Evolutionary conservation across 2,888 invertebrate species (phyloP), one percentile per base, ranked within the genome.

Genomic region (Oxytorus armatus): DNA sequence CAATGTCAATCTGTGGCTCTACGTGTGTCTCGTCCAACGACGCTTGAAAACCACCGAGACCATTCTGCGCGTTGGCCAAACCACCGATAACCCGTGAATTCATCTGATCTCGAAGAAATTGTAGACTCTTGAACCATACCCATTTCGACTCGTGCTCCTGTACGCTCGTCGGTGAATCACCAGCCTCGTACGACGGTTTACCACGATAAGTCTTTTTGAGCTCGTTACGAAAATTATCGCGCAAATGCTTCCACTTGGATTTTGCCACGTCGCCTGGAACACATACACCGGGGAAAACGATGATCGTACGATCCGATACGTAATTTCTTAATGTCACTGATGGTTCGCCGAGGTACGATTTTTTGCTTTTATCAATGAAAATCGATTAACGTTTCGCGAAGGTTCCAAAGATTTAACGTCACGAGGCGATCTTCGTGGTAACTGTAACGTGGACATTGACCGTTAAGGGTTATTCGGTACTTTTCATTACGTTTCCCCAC

Each of bases 61-160:
- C 85, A 39, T 86, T 85, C 36, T 87, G 88, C 16, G 86, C 78
- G 11, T 75, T 75, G 5, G 86, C 86, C 11, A 75, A 79, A 10
- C 82, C 83, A 59, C 82, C 83, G 74, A 88, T 88, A 51, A 88
- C 88, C 23, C 88, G 84, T 7, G 88, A 88, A 68, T 88, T 88
- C 88, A 88, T 88, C 79, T 88, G 88, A 73, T 88, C 88, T 25
- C 88, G 87, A 4, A 88, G 85, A 74, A 88, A 88, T 59, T 87
- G 87, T 11, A 88, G 79, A 72, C 87, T 88, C 81, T 86, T 87
- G 82, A 88, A 88, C 88, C 88, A 88, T 29, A 88, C 87, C 88
- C 88, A 88, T 53, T 88, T 88, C 25, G 88, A 88, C 66, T 88
- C 88, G 85, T 88, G 87, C 49, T 88, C 88, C 53, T 78, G 79